Base-by-base conservation (phyloP, 2,113 vertebrate species). In the Crotalus viridis region DNA sequence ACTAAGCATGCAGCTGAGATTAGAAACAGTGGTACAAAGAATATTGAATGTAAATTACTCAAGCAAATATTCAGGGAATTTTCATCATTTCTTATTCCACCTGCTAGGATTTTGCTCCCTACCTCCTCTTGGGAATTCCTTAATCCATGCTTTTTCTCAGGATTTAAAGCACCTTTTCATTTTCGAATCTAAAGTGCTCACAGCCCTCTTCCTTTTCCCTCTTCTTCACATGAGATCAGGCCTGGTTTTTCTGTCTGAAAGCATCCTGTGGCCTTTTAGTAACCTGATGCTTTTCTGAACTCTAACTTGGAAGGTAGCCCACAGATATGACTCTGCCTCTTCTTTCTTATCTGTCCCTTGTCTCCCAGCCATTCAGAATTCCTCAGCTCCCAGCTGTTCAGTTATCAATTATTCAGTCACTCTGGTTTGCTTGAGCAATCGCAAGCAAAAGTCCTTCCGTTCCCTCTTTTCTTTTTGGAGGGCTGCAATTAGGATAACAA, bases 361-460 rank as follows among this genome's bases (percentile, higher is more conserved):
- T 33, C 26, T 85, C 61, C 5, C 48, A 2, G 24, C 48, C 85
- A 9, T 6, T 1, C 87, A 89, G 81, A 57, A 51, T 55, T 51
- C 6, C 39, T 56, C n/a, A 86, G 86, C 57, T 94, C 88, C 87
- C 88, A 89, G 90, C 51, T 69, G 15, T 26, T 19, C 59, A 2
- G 0, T 92, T 92, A 92, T 97, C 33, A 95, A 96, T 96, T 95
- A 97, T 97, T 96, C 94, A 96, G 92, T 90, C 52, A 1, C 10
- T 12, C 91, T 3, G 90, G 7, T 0, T 1, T 56, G 93, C 92
- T 54, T 33, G 81, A 6, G 59, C 55, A 17, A 52, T 91, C 92
- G 52, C 55, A 22, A 90, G 88, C 85, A 21, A 94, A 96, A 96
- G 95, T 89, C 59, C 92, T 95, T 94, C 96, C 93, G 17, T 17